Evolutionary conservation across 2,888 invertebrate genomes (phyloP), one percentile per base, ranked within the genome.

Genomic region (Drosophila atripex): DNA sequence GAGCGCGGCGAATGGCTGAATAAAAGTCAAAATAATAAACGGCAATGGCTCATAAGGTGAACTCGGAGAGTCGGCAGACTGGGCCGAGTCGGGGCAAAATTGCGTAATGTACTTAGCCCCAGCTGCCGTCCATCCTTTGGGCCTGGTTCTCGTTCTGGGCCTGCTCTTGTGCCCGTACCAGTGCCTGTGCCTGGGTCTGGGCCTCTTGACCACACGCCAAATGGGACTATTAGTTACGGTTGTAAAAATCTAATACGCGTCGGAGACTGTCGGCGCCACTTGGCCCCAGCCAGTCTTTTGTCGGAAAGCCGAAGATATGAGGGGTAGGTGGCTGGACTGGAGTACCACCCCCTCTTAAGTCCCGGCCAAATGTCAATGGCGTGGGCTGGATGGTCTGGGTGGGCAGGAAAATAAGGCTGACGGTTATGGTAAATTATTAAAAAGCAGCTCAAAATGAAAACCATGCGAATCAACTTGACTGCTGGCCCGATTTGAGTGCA

Each of bases 21-120:
- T 88, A 89, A 87, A 89, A 89, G 80, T 82, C 75, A 76, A 88
- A 89, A 88, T 86, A 87, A 89, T 87, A 89, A 89, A 89, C 89
- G 79, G 78, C 80, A 89, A 89, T 88, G 76, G 85, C 80, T 79
- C 80, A 79, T 82, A 87, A 86, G 85, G 79, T 86, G 85, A 75
- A 71, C 56, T 56, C 43, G 52, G 45, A 39, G 45, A 39, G 32
- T 32, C 32, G n/a, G 32, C 32, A 5, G 32, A 12, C n/a, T n/a
- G 32, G 32, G 32, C 32, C 32, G 6, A 32, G 35, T 35, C 14
- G 21, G 25, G 65, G 43, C 32, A 51, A 21, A 52, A 69, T 76
- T 75, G 73, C 76, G 73, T 86, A 85, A 86, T 76, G 76, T 80
- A 84, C 79, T 85, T 86, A 82, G 65, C 70, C 71, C 86, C 82